Conservation (phyloP, 2,797 vertebrate species). For the Vipera latastei region DNA sequence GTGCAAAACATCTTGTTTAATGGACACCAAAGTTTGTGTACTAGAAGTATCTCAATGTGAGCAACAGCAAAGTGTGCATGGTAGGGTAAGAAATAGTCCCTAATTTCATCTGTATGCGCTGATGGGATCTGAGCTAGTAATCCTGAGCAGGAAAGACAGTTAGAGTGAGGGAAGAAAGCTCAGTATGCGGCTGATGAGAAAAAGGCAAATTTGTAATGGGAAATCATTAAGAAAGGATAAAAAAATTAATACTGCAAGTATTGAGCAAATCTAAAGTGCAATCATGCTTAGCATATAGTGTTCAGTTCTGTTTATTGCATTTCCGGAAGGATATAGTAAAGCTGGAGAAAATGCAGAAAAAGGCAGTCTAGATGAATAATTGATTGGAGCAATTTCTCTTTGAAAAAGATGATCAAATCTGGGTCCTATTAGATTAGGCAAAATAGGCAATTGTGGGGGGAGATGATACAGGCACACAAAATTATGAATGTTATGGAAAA, state of each 20-base stretch:
- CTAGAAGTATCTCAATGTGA: background rate
- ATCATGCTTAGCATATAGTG: background rate
- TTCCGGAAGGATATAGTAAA: background rate
- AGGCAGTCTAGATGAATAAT: background rate
- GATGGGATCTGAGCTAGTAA: background rate
- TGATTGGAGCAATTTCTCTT: background rate
- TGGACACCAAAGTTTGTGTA: background rate
- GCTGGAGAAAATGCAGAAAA: background rate
- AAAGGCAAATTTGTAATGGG: background rate
- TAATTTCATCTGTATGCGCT: background rate
- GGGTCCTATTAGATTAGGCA: background rate
- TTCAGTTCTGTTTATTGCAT: background rate
- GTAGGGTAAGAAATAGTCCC: background rate
- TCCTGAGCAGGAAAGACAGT: background rate
- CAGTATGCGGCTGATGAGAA: background rate
- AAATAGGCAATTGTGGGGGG: background rate
- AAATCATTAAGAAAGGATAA: background rate
- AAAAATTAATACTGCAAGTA: background rate
- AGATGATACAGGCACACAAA: background rate
- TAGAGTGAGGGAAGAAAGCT: background rate
- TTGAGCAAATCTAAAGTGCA: background rate
- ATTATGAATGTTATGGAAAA: background rate
- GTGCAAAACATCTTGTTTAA: background rate
- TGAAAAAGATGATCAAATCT: background rate
- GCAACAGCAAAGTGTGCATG: background rate